Conservation (phyloP, 2,113 vertebrate species). For the Microcebus ravelobensis region DNA sequence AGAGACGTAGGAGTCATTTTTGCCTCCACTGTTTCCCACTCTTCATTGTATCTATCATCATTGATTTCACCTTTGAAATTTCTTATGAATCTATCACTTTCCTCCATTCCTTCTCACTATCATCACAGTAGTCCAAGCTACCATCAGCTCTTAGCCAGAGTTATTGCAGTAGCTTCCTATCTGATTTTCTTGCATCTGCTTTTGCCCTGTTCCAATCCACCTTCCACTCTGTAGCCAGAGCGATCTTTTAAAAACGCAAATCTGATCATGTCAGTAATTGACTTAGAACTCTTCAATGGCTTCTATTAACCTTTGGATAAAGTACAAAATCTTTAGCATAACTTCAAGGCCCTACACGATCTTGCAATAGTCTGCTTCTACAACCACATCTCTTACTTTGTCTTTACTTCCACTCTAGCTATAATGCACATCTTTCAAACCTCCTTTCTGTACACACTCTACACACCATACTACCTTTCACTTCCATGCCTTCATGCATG, state of each 20-base stretch:
- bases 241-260: neutral
- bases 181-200: neutral
- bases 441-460: neutral
- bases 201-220: neutral
- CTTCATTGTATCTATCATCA: neutral
- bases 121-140: neutral
- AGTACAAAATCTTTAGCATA: constrained; percentile 5
- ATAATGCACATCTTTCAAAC: neutral
- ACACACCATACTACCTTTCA: neutral
- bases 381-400: neutral
- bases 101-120: neutral
- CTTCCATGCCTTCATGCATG: neutral
- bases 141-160: neutral
- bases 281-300: neutral
- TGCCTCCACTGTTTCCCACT: neutral
- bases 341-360: neutral
- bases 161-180: neutral
- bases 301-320: constrained; percentile 8
- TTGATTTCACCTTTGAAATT: neutral
- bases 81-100: neutral
- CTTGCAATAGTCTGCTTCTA: neutral
- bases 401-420: neutral
- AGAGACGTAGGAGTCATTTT: neutral
- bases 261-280: neutral
- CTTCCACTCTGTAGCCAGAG: neutral